A percentile compares a stretch with the other conserved stretches of the same genome.
Conservation (phyloP, 2,888 invertebrate species). For the Trachelus troglodyta region DNA sequence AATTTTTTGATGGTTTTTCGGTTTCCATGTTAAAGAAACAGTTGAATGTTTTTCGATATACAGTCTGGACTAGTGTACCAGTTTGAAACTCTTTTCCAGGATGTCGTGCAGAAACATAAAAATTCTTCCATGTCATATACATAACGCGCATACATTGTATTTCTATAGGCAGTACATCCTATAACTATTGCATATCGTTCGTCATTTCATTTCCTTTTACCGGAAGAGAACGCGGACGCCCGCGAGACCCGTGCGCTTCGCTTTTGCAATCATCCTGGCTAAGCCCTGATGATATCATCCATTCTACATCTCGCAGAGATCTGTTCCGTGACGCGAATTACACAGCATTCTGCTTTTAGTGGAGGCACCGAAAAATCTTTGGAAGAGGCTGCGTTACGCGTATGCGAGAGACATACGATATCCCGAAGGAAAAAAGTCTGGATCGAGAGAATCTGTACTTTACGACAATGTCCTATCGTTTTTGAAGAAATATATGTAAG, state of each 20-base stretch:
- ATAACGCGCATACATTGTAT: slow-evolving; percentile 10
- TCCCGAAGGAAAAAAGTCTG: neutral
- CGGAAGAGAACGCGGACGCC: slow-evolving; percentile 21
- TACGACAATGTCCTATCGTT: neutral
- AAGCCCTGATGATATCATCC: neutral
- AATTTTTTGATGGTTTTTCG: neutral
- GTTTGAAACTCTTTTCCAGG: slow-evolving; percentile 23
- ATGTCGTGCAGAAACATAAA: slow-evolving; percentile 26
- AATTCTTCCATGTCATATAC: slow-evolving; percentile 27
- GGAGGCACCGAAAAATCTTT: neutral
- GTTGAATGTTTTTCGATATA: neutral
- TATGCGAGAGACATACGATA: neutral
- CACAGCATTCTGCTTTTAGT: neutral
- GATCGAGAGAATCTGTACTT: neutral
- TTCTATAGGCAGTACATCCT: neutral
- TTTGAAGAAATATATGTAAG: neutral
- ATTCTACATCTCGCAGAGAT: neutral
- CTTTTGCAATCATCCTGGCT: neutral
- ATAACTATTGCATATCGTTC: slow-evolving; percentile 21
- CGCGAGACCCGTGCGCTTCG: neutral
- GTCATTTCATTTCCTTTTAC: slow-evolving; percentile 37
- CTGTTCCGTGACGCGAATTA: neutral
- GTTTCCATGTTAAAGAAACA: neutral
- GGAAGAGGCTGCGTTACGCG: neutral
- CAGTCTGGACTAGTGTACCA: neutral